Percentiles rank a stretch among this genome's conserved stretches.
phyloP scores from a whole-genome alignment of 2,113 vertebrate genomes.

The Caranx melampygus region DNA sequence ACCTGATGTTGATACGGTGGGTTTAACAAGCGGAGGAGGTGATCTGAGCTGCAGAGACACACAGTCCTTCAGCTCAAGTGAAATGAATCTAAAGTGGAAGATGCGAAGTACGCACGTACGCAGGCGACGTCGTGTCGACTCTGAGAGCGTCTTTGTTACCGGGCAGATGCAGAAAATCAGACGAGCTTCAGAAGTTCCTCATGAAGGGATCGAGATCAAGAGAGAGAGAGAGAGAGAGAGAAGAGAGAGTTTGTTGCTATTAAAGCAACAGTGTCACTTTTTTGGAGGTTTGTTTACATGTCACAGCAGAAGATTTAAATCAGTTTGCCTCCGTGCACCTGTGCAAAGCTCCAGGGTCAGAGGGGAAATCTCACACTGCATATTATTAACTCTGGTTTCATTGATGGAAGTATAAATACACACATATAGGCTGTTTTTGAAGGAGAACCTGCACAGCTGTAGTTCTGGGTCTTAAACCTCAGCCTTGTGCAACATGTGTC shows the following conservation, averaged over 20 bases:
- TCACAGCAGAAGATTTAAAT: too few species aligned
- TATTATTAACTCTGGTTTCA: too few species aligned
- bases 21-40: not conserved
- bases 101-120: not conserved
- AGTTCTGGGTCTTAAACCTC: too few species aligned
- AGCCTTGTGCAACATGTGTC: too few species aligned
- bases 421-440: too few species aligned
- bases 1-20: not conserved
- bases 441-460: too few species aligned
- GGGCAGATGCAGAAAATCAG: conserved; percentile 36
- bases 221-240: not conserved
- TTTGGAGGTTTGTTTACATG: not conserved
- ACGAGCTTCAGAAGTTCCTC: conserved; percentile 6
- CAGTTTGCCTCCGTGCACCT: not conserved
- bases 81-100: not conserved
- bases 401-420: too few species aligned
- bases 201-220: not conserved
- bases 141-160: conserved; percentile 36
- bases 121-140: conserved; percentile 27
- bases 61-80: not conserved
- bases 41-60: not conserved
- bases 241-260: not conserved
- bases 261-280: not conserved
- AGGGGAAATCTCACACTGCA: too few species aligned
- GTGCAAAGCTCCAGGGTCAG: too few species aligned